phyloP scores from a whole-genome alignment of 2,113 vertebrate genomes.

The Oreochromis aureus region DNA sequence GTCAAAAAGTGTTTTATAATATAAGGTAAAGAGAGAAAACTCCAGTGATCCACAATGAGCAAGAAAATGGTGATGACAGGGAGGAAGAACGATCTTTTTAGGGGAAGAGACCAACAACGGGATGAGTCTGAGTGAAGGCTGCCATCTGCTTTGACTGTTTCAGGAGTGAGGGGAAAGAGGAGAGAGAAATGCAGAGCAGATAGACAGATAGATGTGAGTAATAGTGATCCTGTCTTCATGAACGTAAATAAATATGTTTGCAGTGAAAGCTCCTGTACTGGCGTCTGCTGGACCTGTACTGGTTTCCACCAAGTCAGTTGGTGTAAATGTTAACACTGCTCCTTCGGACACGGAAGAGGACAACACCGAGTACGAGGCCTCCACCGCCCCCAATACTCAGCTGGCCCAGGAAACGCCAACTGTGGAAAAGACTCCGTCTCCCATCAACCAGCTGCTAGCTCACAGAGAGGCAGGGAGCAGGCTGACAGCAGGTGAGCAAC shows the following conservation, averaged over 20 bases:
- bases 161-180: neutral
- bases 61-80: neutral
- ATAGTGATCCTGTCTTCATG: neutral
- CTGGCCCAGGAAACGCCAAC: conserved; percentile 58
- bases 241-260: neutral
- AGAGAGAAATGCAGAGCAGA: neutral
- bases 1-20: neutral
- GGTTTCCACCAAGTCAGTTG: conserved; percentile 26
- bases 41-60: neutral
- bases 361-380: conserved; percentile 45
- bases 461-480: neutral
- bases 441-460: conserved; percentile 37
- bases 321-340: conserved; percentile 1
- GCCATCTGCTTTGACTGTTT: neutral
- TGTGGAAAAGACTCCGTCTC: conserved; percentile 4
- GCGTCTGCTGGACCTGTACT: neutral
- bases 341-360: conserved; percentile 54
- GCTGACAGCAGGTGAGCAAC: neutral
- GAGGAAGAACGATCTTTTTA: neutral
- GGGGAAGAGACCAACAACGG: neutral
- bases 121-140: neutral
- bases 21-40: neutral
- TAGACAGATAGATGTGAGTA: neutral
- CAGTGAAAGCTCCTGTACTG: neutral
- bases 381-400: conserved; percentile 52